Conservation (phyloP, 2,797 vertebrate genomes). For the Oreonectes daqikongensis region DNA sequence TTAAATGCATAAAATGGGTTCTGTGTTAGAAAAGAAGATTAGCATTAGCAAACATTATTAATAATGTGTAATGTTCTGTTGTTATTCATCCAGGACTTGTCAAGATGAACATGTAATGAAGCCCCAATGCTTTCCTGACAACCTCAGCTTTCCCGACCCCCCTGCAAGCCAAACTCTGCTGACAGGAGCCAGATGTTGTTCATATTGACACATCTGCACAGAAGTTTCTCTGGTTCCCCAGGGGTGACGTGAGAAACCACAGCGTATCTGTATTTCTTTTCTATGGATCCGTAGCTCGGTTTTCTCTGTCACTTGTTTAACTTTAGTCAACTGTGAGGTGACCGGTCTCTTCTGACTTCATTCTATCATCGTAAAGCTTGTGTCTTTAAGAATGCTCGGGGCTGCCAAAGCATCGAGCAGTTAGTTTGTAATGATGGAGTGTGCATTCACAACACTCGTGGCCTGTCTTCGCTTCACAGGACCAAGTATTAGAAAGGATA, state of each 20-base stretch:
- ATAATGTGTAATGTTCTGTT: neutral
- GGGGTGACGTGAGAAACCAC: slow-evolving; percentile 42
- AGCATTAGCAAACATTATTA: neutral
- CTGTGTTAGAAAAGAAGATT: neutral
- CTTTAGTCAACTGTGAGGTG: slow-evolving; percentile 1
- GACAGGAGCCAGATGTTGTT: slow-evolving; percentile 63
- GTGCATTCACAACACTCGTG: slow-evolving; percentile 3
- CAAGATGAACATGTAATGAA: neutral
- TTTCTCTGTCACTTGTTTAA: slow-evolving; percentile 21
- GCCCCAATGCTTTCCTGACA: slow-evolving; percentile 2
- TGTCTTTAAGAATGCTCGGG: neutral
- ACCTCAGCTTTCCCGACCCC: neutral
- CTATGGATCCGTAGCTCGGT: slow-evolving; percentile 17
- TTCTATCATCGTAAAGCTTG: slow-evolving; percentile 17
- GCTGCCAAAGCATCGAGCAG: slow-evolving; percentile 8
- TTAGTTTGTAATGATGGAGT: slow-evolving; percentile 10
- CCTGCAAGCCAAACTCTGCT: neutral
- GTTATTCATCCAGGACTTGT: slow-evolving; percentile 9
- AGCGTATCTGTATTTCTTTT: slow-evolving; percentile 51
- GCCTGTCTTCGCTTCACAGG: slow-evolving; percentile 13
- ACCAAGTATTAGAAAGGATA: neutral
- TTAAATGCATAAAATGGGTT: neutral
- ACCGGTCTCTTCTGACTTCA: neutral
- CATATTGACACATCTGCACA: slow-evolving; percentile 60
- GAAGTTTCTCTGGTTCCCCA: slow-evolving; percentile 51